Evolutionary conservation across 2,888 invertebrate species (phyloP).

Genomic region (Pegoplata infirma): DNA sequence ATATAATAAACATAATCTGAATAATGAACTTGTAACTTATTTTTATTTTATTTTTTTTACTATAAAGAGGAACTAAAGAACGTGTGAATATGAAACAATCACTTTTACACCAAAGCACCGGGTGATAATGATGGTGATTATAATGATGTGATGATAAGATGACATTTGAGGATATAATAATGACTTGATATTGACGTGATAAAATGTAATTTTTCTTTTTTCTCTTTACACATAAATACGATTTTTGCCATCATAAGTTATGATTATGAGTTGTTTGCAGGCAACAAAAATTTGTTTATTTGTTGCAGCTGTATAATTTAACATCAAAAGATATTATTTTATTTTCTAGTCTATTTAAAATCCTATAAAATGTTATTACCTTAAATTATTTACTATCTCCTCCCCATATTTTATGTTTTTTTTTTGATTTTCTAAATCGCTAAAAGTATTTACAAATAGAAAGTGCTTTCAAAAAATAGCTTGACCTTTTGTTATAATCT

Average conservation of each 20-base stretch:
- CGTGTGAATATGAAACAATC: conserved; percentile 10
- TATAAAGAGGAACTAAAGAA: conserved; percentile 6
- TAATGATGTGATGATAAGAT: conserved; percentile 29
- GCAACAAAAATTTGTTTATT: conserved; percentile 21
- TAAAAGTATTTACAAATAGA: conserved; percentile 50
- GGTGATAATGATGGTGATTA: not conserved
- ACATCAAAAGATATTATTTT: not conserved
- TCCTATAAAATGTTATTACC: conserved; percentile 54
- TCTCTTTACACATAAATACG: not conserved
- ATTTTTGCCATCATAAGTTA: conserved; percentile 19
- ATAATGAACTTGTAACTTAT: conserved; percentile 19
- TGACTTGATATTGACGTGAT: conserved; percentile 44
- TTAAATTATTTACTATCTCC: conserved; percentile 47
- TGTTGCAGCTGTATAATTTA: conserved; percentile 19
- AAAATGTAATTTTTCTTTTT: conserved; percentile 22
- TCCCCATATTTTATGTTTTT: conserved; percentile 27
- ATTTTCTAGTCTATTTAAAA: conserved; percentile 51
- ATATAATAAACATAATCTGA: conserved; percentile 8
- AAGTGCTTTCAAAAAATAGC: conserved; percentile 60
- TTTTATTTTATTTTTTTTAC: too few species aligned
- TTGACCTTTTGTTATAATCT: conserved; percentile 52
- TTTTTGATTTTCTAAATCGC: conserved; percentile 11
- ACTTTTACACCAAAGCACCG: not conserved
- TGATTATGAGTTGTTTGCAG: conserved; percentile 25
- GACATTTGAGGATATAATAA: conserved; percentile 44